phyloP scores from a whole-genome alignment of 2,113 vertebrate species.

The Cisticola juncidis region DNA sequence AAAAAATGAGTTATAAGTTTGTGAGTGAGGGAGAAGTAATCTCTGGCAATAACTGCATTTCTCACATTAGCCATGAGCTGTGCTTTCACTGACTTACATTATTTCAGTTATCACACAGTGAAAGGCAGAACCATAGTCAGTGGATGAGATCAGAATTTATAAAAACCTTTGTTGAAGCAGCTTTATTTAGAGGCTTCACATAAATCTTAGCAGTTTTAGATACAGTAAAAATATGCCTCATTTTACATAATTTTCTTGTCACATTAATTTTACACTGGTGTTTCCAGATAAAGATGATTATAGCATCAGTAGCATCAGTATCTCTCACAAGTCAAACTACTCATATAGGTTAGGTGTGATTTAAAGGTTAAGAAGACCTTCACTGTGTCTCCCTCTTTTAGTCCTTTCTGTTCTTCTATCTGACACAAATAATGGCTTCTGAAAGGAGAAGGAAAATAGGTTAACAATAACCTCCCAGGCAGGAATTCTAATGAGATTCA shows the following conservation, averaged over 20 bases:
- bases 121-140: background rate
- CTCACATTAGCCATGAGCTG: background rate
- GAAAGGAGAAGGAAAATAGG: conserved; percentile 38
- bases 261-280: background rate
- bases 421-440: conserved; percentile 38
- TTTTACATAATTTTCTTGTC: background rate
- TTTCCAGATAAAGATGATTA: background rate
- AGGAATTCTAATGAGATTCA: conserved; percentile 52
- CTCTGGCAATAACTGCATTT: background rate
- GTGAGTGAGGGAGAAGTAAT: background rate
- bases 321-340: background rate
- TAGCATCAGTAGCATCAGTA: background rate
- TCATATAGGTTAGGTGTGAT: background rate
- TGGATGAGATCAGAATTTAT: background rate
- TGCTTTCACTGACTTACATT: background rate
- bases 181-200: background rate
- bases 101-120: background rate
- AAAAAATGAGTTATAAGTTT: background rate
- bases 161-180: conserved; percentile 2
- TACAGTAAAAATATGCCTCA: background rate
- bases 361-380: conserved; percentile 23
- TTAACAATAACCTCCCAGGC: conserved; percentile 45
- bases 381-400: background rate
- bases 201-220: background rate
- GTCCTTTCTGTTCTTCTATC: background rate